A percentile compares a stretch with the other conserved stretches of the same genome.
These are phyloP conservation scores for Papilio dardanus DNA, from an alignment of 1,140 invertebrate genomes.

Conservation along the genomic window DNA sequence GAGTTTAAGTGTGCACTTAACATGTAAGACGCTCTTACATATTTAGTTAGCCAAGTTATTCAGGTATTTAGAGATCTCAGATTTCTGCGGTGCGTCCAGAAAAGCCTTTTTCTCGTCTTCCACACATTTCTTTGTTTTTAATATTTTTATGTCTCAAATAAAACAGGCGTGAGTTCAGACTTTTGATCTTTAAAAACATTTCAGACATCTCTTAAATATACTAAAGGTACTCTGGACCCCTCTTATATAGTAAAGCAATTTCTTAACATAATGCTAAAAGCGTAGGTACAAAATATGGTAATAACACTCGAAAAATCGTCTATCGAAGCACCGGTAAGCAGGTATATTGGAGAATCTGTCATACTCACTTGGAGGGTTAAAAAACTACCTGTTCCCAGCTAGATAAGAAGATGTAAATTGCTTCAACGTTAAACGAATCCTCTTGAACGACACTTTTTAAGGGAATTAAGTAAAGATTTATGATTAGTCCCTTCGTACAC, in stretches of 20 bases:
- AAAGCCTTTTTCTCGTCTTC: too few species aligned
- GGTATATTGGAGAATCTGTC: slow-evolving; percentile 37
- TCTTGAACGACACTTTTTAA: slow-evolving; percentile 23
- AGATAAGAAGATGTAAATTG: slow-evolving; percentile 39
- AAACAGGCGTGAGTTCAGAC: too few species aligned
- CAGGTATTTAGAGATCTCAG: too few species aligned
- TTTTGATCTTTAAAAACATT: background rate
- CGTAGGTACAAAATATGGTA: slow-evolving; percentile 31
- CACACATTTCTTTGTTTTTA: too few species aligned
- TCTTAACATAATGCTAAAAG: slow-evolving; percentile 16
- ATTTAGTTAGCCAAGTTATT: too few species aligned
- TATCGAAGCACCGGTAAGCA: slow-evolving; percentile 8
- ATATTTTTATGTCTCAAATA: too few species aligned
- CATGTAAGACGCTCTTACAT: too few species aligned
- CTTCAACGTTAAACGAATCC: slow-evolving; percentile 32
- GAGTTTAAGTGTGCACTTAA: too few species aligned
- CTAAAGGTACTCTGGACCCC: background rate
- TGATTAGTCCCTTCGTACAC: too few species aligned
- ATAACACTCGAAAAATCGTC: slow-evolving; percentile 32
- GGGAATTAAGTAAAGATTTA: slow-evolving; percentile 30
- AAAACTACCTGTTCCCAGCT: slow-evolving; percentile 26
- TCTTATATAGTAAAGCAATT: slow-evolving; percentile 9
- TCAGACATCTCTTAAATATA: background rate
- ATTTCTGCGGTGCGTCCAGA: too few species aligned
- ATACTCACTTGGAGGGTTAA: slow-evolving; percentile 19